Evolutionary conservation across 2,888 invertebrate species (phyloP).

Genomic region (Acleris holmiana): DNA sequence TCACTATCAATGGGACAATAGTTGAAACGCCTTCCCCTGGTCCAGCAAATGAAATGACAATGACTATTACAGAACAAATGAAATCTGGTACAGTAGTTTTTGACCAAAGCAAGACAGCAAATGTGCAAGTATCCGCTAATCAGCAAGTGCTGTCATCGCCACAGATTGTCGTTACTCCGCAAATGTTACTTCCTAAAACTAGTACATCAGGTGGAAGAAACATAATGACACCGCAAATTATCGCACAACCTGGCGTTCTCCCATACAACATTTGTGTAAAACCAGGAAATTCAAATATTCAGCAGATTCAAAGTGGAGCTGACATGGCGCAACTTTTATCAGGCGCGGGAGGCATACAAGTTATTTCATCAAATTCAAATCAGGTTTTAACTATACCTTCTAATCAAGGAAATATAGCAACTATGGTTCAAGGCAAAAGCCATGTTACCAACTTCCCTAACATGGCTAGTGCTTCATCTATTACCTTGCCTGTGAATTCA

Average conservation of each 20-base stretch:
- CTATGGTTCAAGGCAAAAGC: constrained; percentile 76
- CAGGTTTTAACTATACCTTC: constrained; percentile 78
- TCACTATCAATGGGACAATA: constrained; percentile 81
- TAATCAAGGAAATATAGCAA: constrained; percentile 67
- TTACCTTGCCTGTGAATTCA: constrained; percentile 77
- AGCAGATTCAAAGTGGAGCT: constrained; percentile 71
- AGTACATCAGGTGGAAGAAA: constrained; percentile 70
- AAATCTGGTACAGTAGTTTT: constrained; percentile 79
- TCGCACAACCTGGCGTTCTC: constrained; percentile 73
- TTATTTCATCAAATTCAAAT: constrained; percentile 80
- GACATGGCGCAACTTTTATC: constrained; percentile 78
- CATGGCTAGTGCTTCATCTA: constrained; percentile 80
- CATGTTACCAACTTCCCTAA: constrained; percentile 77
- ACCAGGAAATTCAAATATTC: constrained; percentile 72
- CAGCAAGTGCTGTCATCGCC: constrained; percentile 78
- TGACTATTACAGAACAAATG: constrained; percentile 81
- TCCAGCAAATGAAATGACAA: constrained; percentile 78
- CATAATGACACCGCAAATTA: constrained; percentile 73
- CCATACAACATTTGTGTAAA: constrained; percentile 82
- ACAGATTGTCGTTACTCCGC: constrained; percentile 80
- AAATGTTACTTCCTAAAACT: constrained; percentile 78
- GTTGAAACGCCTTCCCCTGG: constrained; percentile 83
- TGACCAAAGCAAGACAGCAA: constrained; percentile 76
- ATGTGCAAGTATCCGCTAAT: constrained; percentile 76
- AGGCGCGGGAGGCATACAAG: constrained; percentile 78